Evolutionary conservation across 2,888 invertebrate genomes (phyloP), one percentile per base, ranked within the genome.

Genomic region (Epicampocera succincta): DNA sequence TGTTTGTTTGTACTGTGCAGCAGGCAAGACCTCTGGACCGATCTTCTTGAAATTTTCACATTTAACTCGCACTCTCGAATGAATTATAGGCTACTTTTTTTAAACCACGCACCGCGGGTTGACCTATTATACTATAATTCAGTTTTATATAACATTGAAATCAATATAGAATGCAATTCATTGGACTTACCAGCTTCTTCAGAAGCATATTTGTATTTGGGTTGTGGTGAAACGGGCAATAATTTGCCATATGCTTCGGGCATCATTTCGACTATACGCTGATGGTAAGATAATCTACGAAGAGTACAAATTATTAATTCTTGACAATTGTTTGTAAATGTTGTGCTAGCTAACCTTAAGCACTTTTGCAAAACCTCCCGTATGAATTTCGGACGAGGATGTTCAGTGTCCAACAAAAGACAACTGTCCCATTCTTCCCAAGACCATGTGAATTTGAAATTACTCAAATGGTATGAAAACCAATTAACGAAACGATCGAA

Each of bases 381-480:
- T 72, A 99, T 96, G 90, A 99, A 99, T 88, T 98, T 96, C 1
- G 98, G 97, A 86, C 98, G 96, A 0, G 99, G 99, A 91, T 97
- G 96, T 87, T 98, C 97, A 0, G 93, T 90, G 88, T 97, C 97
- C 25, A 97, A 92, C 84, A 95, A 93, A n/a, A 97, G 92, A 87
- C 96, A 96, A 13, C 95, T 94, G 88, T 96, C 96, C 98, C 98
- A 98, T 88, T 98, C 98, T 85, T 97, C 97, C 99, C 99, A 99
- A 2, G 97, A 97, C 99, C 99, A 99, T 69, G 98, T 95, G 90
- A 98, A 99, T 91, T 99, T 99, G 91, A 99, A 99, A 92, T 99
- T 99, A 90, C 99, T 99, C 91, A 99, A 93, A 91, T 99, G 99
- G 90, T 99, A 99, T 0, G 97, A 94, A 91, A 99, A 99, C 99